Base-by-base conservation (phyloP, 2,888 invertebrate genomes). In the Hypsopygia costalis region DNA sequence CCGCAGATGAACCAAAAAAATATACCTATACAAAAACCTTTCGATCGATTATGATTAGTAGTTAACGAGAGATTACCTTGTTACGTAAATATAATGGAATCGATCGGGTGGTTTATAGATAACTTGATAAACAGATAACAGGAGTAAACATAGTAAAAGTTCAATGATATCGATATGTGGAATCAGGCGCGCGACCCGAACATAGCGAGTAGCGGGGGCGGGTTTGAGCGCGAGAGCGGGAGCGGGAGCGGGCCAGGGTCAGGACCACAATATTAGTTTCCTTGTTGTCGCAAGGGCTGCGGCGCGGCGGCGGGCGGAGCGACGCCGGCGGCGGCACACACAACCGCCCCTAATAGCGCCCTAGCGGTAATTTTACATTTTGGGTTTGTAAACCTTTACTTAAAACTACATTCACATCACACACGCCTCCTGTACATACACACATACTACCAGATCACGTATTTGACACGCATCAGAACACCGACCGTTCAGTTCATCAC, bases 231-330 rank as follows among this genome's bases (percentile, higher is more conserved):
- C 54, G 63, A 53, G 65, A 60, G 65, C 48, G 56, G 65, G 54
- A 59, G 69, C 59, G 72, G 52, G 56, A 58, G 67, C 61, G 79
- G 78, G 64, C 57, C 61, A 68, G 81, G 77, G 80, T 81, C 77
- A 86, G 86, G 88, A 89, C 81, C 87, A 87, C 78, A 89, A 89
- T 88, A 89, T 89, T 89, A 89, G 89, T 89, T 89, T 89, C 87
- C 82, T 89, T 89, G 89, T 89, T 89, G 87, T 89, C 89, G 88
- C 88, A 89, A 89, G 89, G 89, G 88, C 82, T 76, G 81, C 85
- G 83, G 87, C 80, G 81, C 80, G 72, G 85, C 83, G 77, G 83
- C 81, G 79, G 76, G 78, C 80, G 85, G 83, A 79, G 82, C 81
- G 81, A 76, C 77, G 71, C 74, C 79, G 79, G 81, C 78, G 76